A percentile compares a stretch with the other conserved stretches of the same genome.
These are phyloP conservation scores for Catharus fuscescens DNA, from an alignment of 2,113 vertebrate genomes.

Conservation along the genomic window DNA sequence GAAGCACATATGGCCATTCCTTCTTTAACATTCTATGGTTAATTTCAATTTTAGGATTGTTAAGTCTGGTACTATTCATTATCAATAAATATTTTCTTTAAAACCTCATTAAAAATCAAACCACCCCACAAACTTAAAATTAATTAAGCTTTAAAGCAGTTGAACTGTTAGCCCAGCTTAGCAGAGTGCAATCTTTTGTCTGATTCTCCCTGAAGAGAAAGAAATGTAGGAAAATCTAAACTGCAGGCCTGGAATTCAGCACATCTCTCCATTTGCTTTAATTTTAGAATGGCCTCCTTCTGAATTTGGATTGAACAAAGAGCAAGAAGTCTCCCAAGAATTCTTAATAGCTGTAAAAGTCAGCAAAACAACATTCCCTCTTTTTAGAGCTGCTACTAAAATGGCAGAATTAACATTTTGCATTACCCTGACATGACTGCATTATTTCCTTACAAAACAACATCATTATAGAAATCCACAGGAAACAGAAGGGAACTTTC, in stretches of 20 bases:
- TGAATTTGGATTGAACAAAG: not conserved
- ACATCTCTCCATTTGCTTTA: not conserved
- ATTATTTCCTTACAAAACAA: constrained; percentile 31
- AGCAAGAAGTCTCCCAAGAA: not conserved
- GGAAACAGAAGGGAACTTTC: constrained; percentile 51
- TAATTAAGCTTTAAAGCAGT: not conserved
- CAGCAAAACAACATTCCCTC: constrained; percentile 4
- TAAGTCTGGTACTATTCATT: not conserved
- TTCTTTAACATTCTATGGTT: not conserved
- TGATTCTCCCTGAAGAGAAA: not conserved
- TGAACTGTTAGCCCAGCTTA: not conserved
- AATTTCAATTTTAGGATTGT: not conserved
- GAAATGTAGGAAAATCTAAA: not conserved
- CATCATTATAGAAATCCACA: constrained; percentile 4
- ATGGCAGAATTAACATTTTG: not conserved
- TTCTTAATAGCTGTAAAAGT: not conserved
- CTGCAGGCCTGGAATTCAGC: not conserved
- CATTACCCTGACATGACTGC: not conserved
- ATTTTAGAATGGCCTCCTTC: not conserved
- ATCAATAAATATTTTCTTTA: not conserved
- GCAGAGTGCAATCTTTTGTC: not conserved
- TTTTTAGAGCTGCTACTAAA: constrained; percentile 38
- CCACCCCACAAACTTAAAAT: not conserved
- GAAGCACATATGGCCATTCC: not conserved
- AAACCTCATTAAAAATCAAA: not conserved